Conservation (phyloP, 2,113 vertebrate species). For the Prietella phreatophila region DNA sequence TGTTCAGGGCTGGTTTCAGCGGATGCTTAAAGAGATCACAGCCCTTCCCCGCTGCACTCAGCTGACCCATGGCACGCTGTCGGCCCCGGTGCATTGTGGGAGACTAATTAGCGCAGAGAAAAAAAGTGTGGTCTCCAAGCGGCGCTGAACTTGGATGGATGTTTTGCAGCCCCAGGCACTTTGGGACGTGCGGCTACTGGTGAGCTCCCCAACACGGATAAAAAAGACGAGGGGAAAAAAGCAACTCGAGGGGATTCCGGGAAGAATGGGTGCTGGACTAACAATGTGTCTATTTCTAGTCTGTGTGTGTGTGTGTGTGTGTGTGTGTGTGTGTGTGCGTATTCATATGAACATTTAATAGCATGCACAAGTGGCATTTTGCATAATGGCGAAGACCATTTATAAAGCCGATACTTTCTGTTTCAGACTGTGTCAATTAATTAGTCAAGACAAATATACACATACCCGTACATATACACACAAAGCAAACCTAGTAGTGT, state of each 20-base stretch:
- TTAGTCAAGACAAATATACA: background rate
- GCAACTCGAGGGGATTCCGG: slow-evolving; percentile 46
- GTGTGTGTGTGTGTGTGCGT: slow-evolving; percentile 40
- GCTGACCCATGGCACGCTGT: slow-evolving; percentile 50
- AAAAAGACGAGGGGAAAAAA: slow-evolving; percentile 46
- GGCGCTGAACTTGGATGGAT: slow-evolving; percentile 56
- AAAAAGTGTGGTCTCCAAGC: slow-evolving; percentile 52
- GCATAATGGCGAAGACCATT: slow-evolving; percentile 17
- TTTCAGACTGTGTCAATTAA: slow-evolving; percentile 19
- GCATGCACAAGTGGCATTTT: slow-evolving; percentile 1
- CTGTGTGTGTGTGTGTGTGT: slow-evolving; percentile 41
- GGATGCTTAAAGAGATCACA: slow-evolving; percentile 54
- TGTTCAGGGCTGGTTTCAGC: slow-evolving; percentile 45
- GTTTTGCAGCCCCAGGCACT: slow-evolving; percentile 63
- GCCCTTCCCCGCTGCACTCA: slow-evolving; percentile 40
- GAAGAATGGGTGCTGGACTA: slow-evolving; percentile 59
- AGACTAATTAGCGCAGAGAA: slow-evolving; percentile 59
- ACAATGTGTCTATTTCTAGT: slow-evolving; percentile 53
- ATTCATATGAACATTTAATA: slow-evolving; percentile 29
- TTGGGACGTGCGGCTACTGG: slow-evolving; percentile 68
- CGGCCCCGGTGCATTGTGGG: slow-evolving; percentile 59
- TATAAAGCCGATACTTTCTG: slow-evolving; percentile 5
- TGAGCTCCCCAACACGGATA: slow-evolving; percentile 65
- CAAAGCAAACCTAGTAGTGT: background rate
- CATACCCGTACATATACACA: background rate